phyloP scores from a whole-genome alignment of 2,797 vertebrate species.

The Hemitrygon akajei region DNA sequence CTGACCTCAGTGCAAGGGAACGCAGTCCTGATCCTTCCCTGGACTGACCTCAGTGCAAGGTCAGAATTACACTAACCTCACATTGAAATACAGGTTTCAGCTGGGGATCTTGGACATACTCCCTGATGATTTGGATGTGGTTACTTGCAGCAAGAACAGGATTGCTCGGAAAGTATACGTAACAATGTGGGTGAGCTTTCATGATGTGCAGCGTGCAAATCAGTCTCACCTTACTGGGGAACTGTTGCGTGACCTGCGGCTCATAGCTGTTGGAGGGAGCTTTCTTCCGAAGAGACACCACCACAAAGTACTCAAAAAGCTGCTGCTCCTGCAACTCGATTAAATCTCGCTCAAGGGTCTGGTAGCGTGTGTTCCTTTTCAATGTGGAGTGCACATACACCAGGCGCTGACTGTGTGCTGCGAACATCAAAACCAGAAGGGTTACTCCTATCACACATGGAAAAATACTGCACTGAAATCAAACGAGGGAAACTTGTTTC shows the following conservation, averaged over 20 bases:
- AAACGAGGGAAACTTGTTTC: not conserved
- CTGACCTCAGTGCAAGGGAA: too few species aligned
- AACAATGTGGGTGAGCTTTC: too few species aligned
- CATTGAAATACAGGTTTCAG: too few species aligned
- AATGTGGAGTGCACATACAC: slow-evolving; percentile 72
- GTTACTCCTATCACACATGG: not conserved
- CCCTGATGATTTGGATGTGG: not conserved
- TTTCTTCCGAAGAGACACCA: slow-evolving; percentile 85
- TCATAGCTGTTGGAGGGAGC: slow-evolving; percentile 64
- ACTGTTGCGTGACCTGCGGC: slow-evolving; percentile 88
- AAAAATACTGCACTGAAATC: not conserved
- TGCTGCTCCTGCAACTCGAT: slow-evolving; percentile 88
- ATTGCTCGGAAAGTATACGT: not conserved
- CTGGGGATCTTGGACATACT: not conserved
- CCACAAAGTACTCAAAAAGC: slow-evolving; percentile 92
- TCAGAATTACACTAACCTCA: not conserved
- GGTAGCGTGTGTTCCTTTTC: slow-evolving; percentile 78
- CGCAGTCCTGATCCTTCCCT: too few species aligned
- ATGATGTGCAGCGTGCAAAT: too few species aligned
- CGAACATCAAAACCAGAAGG: not conserved
- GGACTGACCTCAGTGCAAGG: too few species aligned
- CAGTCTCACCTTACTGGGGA: slow-evolving; percentile 79
- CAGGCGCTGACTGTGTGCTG: slow-evolving; percentile 52
- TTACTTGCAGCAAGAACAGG: not conserved
- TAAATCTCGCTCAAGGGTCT: slow-evolving; percentile 87